Evolutionary conservation across 2,888 invertebrate species (phyloP), one percentile per base, ranked within the genome.

Genomic region (Nipponacmea schrenckii): DNA sequence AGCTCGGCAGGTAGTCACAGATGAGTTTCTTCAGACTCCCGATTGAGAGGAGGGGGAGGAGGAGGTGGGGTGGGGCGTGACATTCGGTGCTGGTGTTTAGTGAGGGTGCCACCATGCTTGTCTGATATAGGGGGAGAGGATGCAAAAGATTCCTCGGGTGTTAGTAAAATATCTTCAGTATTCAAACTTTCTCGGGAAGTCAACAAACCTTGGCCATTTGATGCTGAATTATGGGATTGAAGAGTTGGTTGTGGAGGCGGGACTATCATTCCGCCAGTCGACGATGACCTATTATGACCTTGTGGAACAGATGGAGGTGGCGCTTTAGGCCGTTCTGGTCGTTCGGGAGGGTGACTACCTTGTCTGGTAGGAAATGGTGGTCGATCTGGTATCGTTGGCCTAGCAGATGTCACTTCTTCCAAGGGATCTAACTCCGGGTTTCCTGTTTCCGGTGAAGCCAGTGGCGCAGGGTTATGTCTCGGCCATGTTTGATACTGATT

Each of bases 201-300:
- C 26, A 39, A 46, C 64, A 69, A 69, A 45, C 56, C 56, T 69
- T 64, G 64, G 44, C 69, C 64, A 64, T 64, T 69, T 31, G 64
- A 20, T 17, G 68, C 62, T 27, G 62, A 65, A 45, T 46, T 45
- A 10, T 26, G 26, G n/a, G 64, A 56, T 56, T 56, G 20, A 24
- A 24, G 56, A 12, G 10, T n/a, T 48, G 65, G 50, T 64, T 26
- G 31, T 50, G 48, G 45, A 24, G 39, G 67, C n/a, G 64, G 67
- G 67, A 67, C 70, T 17, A 73, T 26, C 68, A 71, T 70, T 26
- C 77, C 74, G 12, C 84, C 85, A 20, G 84, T 82, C 1, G 85
- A 85, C 20, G 83, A 81, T 26, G 85, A 85, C 50, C 85, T 50
- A 64, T 83, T 81, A 72, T 85, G 85, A 67, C 77, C 76, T 62